Percentiles rank a stretch among this genome's conserved stretches.
These are phyloP conservation scores for Tetropium fuscum DNA, from an alignment of 2,888 invertebrate genomes.

Conservation along the genomic window DNA sequence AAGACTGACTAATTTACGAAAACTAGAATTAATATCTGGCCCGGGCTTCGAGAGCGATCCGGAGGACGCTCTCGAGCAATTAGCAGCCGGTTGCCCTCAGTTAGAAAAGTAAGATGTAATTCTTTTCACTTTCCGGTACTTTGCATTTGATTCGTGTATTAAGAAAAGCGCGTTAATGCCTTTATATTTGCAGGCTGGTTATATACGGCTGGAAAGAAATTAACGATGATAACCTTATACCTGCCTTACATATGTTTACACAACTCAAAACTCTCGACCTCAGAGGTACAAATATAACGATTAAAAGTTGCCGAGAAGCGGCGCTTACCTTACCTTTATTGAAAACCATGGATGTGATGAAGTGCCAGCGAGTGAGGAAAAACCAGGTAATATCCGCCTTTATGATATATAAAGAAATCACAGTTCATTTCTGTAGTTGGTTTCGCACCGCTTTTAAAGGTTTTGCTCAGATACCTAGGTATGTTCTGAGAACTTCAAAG, in stretches of 20 bases:
- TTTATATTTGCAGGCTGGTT: conserved; percentile 44
- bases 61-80: conserved; percentile 54
- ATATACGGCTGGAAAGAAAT: conserved; percentile 56
- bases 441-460: too few relatives aligned
- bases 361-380: conserved; percentile 53
- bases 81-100: conserved; percentile 54
- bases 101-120: conserved; percentile 49
- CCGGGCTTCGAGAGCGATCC: conserved; percentile 53
- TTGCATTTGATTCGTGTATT: background rate
- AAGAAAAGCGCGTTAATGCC: background rate
- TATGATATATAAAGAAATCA: too few relatives aligned
- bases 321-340: conserved; percentile 51
- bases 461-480: too few relatives aligned
- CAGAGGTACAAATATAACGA: conserved; percentile 52
- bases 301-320: conserved; percentile 55
- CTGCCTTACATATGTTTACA: conserved; percentile 52
- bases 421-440: too few relatives aligned
- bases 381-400: conserved; percentile 51
- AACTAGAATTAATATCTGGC: conserved; percentile 47
- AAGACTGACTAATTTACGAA: conserved; percentile 50
- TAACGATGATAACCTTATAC: conserved; percentile 54
- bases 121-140: background rate
- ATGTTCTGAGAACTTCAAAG: too few relatives aligned
- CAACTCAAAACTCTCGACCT: conserved; percentile 51
- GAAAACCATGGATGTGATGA: conserved; percentile 51